Evolutionary conservation across 2,113 vertebrate genomes (phyloP), one percentile per base, ranked within the genome.

Genomic region (Zosterops lateralis): DNA sequence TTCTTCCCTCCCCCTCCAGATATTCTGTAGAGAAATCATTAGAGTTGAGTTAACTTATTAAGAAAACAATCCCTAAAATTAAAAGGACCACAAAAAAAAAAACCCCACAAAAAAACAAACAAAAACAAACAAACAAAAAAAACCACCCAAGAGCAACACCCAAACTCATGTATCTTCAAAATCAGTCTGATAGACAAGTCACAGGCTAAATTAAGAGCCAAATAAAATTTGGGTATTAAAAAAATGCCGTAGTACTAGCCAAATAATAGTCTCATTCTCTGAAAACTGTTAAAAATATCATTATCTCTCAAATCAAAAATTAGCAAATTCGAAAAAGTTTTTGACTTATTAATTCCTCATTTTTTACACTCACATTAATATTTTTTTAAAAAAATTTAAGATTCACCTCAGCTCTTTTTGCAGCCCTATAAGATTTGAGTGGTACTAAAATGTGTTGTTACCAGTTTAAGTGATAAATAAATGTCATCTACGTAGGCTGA

Each of bases 401-500:
- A 47, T 4, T 38, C 45, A n/a, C 40, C 4, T 61, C 31, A 44
- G 17, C 3, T n/a, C 13, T 88, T 74, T 44, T 50, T 57, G 11
- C 2, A 5, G 32, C n/a, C 40, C 65, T 18, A 5, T 1, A 42
- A 17, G 8, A 62, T 19, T 28, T 31, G 6, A 54, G 16, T 1
- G 0, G 36, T 50, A 47, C 44, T 47, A 72, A 48, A 78, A 16
- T 3, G 2, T 15, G 21, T 24, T 10, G 3, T 45, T 84, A 47
- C 31, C 6, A 48, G 12, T 29, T 67, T n/a, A 66, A 76, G 7
- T 15, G 34, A 31, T 34, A 80, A 73, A 68, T 24, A 68, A 57
- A 22, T 6, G 3, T 45, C 12, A 40, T 7, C 17, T 22, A 34
- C 29, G 10, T 47, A 73, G 31, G 17, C 14, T 31, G 14, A 81